phyloP scores from a whole-genome alignment of 2,113 vertebrate genomes.

The Donacobius atricapilla region DNA sequence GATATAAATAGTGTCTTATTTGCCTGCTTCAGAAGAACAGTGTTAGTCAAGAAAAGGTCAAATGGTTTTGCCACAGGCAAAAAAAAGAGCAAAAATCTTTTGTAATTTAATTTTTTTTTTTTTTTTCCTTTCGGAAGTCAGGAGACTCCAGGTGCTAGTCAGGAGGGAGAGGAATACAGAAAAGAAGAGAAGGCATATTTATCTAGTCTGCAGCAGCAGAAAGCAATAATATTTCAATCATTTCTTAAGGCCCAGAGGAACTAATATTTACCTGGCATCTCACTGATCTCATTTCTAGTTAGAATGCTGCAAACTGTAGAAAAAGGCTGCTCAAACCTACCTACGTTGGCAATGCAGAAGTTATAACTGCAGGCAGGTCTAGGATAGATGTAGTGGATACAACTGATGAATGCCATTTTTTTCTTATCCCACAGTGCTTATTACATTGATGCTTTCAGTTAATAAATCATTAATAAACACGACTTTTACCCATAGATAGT shows the following conservation, averaged over 20 bases:
- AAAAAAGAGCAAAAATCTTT: background rate
- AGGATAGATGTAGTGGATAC: background rate
- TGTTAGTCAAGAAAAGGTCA: constrained; percentile 51
- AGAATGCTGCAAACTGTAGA: background rate
- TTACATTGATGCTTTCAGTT: background rate
- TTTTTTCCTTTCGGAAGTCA: background rate
- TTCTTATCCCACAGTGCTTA: background rate
- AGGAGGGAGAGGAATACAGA: background rate
- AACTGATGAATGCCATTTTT: background rate
- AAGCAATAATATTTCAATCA: constrained; percentile 33
- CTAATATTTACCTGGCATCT: background rate
- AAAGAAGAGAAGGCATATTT: background rate
- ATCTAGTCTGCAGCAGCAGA: background rate
- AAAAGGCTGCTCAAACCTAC: background rate
- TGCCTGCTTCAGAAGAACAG: constrained; percentile 37
- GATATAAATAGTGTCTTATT: constrained; percentile 57
- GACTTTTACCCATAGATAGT: background rate
- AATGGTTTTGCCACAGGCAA: constrained; percentile 20
- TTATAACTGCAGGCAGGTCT: background rate
- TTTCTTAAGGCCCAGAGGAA: constrained; percentile 20
- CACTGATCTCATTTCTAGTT: background rate
- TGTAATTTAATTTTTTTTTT: constrained; percentile 24
- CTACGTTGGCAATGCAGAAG: background rate
- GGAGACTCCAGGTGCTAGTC: background rate
- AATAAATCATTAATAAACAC: background rate